Evolutionary conservation across 2,113 vertebrate genomes (phyloP), one percentile per base, ranked within the genome.

Genomic region (Aramus guarauna): DNA sequence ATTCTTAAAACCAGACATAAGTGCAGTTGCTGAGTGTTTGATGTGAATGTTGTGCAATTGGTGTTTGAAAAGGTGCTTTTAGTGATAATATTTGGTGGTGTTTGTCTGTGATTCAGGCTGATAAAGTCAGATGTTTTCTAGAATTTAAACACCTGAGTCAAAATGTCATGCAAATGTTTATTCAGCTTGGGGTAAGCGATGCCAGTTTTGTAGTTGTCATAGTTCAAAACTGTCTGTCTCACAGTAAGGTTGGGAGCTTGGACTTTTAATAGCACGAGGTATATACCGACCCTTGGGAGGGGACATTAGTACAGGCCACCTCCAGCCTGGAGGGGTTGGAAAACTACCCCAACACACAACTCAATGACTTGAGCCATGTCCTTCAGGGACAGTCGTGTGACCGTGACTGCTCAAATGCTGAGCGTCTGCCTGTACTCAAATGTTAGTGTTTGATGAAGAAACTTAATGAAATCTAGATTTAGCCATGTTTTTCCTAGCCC

Each of bases 121-220:
- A 76, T 76, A 77, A 91, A 94, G 85, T 91, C 69, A 88, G 78
- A 73, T 3, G 4, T 92, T 78, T 89, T 77, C 56, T 90, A 78
- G 52, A 96, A 87, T 89, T 94, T 91, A 87, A 97, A 95, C 85
- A 91, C 67, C 88, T 48, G 59, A 94, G 75, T 92, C 91, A 90
- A 81, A 90, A 85, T 95, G 68, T 91, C 89, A 84, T 86, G 55
- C 55, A 92, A 90, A 77, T 94, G 48, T 96, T 93, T 94, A 81
- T 94, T 88, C 86, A 92, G 64, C 82, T 73, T 86, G 30, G 53
- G 71, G 13, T 76, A 83, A 92, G 67, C 3, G 1, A 36, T 87
- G 41, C 60, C 1, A 13, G 56, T 29, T 91, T 91, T 92, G 29
- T 85, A 66, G 47, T 52, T 89, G 27, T 85, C 15, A 19, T 71